These are phyloP conservation scores for Pseudocheirus occidentalis DNA, from an alignment of 2,797 vertebrate species.

Conservation along the genomic window DNA sequence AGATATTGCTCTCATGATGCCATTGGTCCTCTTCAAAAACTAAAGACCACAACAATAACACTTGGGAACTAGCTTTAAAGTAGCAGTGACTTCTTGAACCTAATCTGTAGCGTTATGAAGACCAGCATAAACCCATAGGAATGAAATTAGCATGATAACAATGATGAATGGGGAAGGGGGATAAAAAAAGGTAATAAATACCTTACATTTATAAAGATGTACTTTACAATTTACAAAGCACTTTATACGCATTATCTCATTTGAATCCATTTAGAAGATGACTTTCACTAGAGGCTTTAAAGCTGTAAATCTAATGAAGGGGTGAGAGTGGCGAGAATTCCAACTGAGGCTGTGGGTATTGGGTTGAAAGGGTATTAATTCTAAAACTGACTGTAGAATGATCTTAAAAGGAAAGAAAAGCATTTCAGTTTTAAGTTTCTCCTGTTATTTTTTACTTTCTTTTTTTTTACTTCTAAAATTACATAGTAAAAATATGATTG, in stretches of 20 bases:
- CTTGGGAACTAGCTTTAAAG: neutral
- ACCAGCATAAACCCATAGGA: neutral
- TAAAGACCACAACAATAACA: neutral
- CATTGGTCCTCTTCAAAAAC: neutral
- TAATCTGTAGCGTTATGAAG: neutral
- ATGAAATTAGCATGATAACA: neutral
- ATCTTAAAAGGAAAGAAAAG: neutral
- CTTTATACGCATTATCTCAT: neutral
- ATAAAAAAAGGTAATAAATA: neutral
- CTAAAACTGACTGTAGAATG: slow-evolving; percentile 34
- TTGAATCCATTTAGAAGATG: neutral
- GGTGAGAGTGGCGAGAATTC: neutral
- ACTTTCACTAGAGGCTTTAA: neutral
- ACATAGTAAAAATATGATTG: neutral
- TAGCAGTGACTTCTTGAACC: neutral
- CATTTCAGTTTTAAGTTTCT: neutral
- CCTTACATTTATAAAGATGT: neutral
- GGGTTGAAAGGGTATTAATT: neutral
- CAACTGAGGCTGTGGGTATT: neutral
- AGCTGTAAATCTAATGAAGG: neutral
- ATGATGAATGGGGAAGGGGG: neutral
- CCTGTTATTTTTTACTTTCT: neutral
- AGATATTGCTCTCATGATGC: neutral
- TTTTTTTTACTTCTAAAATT: slow-evolving; percentile 20
- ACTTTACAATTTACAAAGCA: neutral